phyloP scores from a whole-genome alignment of 64 coral and sea anemone genomes.

The Pocillopora damicornis region DNA sequence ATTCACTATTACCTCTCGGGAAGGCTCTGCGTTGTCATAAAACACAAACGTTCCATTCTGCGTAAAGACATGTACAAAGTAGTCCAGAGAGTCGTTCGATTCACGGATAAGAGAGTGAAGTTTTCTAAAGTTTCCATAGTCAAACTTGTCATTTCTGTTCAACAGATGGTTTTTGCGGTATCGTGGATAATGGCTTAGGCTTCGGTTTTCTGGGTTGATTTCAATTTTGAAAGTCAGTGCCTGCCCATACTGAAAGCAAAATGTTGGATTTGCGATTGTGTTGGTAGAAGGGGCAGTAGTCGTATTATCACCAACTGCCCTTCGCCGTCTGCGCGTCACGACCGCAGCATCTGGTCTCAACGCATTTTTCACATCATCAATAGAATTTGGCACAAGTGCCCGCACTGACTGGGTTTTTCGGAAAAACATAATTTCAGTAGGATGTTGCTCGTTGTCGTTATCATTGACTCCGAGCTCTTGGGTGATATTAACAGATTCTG shows the following conservation, averaged over 20 bases:
- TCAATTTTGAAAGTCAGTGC: constrained; percentile 69
- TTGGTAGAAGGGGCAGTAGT: constrained; percentile 17
- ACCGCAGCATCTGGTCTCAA: background rate
- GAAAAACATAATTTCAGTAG: constrained; percentile 27
- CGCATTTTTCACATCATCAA: background rate
- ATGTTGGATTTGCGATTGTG: constrained; percentile 48
- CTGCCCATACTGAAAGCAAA: constrained; percentile 61
- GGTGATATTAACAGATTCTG: constrained; percentile 3
- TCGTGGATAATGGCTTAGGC: constrained; percentile 77
- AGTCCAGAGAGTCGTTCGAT: constrained; percentile 71
- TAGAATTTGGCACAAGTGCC: background rate
- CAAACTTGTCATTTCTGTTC: constrained; percentile 82
- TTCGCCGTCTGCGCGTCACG: constrained; percentile 9
- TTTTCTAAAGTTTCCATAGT: constrained; percentile 92
- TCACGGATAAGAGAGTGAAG: constrained; percentile 84
- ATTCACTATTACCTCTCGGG: constrained; percentile 57
- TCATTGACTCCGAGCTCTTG: constrained; percentile 47
- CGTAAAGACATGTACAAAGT: constrained; percentile 80
- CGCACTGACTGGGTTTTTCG: background rate
- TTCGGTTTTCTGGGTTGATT: constrained; percentile 71
- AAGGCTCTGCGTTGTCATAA: constrained; percentile 86
- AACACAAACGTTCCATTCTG: constrained; percentile 90
- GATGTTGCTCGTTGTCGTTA: background rate
- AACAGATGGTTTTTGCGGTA: constrained; percentile 95
- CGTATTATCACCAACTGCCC: constrained; percentile 56